Evolutionary conservation across 2,113 vertebrate genomes (phyloP), one percentile per base, ranked within the genome.

Genomic region (Seriola quinqueradiata): DNA sequence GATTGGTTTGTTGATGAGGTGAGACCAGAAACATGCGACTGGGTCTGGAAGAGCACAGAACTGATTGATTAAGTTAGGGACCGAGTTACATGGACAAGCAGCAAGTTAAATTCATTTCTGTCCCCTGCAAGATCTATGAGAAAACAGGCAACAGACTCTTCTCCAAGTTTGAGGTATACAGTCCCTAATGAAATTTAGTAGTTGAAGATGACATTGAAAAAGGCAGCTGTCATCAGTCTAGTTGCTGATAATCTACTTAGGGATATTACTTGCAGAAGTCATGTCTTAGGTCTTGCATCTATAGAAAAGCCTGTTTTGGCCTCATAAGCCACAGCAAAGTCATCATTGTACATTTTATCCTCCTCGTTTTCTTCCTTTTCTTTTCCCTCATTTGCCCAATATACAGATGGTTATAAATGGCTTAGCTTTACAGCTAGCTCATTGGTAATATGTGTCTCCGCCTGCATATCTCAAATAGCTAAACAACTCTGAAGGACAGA

Each of bases 1-100:
- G 87, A 89, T 90, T 85, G 90, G 70, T 82, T 90, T 79, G 79
- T 77, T 92, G 88, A 91, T 94, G 87, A 91, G 83, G 91, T 92
- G 90, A 87, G 84, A 92, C 85, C 84, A 75, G 82, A 87, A 88
- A 79, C 85, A 91, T 83, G 66, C 68, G 69, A 79, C 63, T 34
- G 72, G 77, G 68, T 83, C 75, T 73, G 73, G 61, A 70, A 17
- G 58, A 74, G 69, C 77, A 79, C 55, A 80, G 55, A 74, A 80
- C 54, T 86, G 84, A 92, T 84, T 89, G 84, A 92, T 92, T 69
- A 67, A 77, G 64, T 86, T 63, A 68, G 75, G 5, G 40, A 77
- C 58, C 2, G 25, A 79, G 63, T 65, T 73, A 77, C 60, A 61
- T 46, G 50, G 48, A 66, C 32, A 48, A 52, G 61, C 36, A 82